Conservation (phyloP, 2,113 vertebrate species). For the Dasyurus viverrinus region DNA sequence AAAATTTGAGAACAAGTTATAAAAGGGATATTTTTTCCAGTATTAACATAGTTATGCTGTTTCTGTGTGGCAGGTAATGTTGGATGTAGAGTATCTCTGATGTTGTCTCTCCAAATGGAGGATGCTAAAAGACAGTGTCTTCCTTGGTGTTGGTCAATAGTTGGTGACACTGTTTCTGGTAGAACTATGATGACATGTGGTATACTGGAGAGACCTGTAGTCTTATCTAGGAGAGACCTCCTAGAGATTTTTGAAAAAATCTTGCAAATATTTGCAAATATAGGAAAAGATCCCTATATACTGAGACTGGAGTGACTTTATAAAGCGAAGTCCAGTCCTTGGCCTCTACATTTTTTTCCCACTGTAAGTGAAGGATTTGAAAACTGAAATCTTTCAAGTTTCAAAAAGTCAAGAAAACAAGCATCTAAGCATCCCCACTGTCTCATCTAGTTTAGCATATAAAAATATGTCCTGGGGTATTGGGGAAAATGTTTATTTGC, state of each 20-base stretch:
- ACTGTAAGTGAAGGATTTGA: background rate
- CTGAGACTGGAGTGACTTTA: background rate
- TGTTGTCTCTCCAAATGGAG: background rate
- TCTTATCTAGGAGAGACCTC: too few species aligned
- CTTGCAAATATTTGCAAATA: too few species aligned
- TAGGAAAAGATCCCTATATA: background rate
- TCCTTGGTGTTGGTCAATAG: too few species aligned
- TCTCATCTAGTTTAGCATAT: too few species aligned
- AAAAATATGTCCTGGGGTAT: too few species aligned
- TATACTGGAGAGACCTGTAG: too few species aligned
- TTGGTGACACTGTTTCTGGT: background rate
- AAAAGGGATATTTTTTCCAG: background rate
- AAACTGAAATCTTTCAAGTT: background rate
- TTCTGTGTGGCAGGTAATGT: too few species aligned
- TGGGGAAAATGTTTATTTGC: too few species aligned
- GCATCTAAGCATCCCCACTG: background rate
- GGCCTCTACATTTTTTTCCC: background rate
- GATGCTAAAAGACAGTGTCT: too few species aligned
- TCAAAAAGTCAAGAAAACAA: background rate
- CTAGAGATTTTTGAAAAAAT: too few species aligned
- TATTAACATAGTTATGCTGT: background rate
- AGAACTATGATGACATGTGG: background rate
- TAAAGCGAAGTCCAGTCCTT: background rate
- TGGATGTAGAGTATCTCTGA: background rate
- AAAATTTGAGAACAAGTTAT: background rate